phyloP scores from a whole-genome alignment of 1,140 invertebrate species.

The Nebria ingens region DNA sequence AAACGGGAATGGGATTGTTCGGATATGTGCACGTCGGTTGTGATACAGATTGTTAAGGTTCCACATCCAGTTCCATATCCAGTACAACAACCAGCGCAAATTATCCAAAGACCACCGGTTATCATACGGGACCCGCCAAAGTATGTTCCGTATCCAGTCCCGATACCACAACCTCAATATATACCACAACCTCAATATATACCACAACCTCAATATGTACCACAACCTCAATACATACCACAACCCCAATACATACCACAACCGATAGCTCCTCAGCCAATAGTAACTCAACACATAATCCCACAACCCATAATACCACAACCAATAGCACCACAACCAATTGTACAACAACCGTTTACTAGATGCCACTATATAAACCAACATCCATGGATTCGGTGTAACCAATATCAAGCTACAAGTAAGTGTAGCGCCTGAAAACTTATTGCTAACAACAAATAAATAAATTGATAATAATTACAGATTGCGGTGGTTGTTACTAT shows the following conservation, averaged over 20 bases:
- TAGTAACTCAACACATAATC: neutral
- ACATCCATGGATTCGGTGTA: neutral
- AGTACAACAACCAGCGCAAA: neutral
- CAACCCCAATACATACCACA: neutral
- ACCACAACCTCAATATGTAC: neutral
- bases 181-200: neutral
- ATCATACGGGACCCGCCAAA: no score
- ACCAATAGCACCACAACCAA: neutral
- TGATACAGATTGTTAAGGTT: neutral
- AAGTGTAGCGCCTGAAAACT: neutral
- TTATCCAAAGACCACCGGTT: no score
- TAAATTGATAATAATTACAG: neutral
- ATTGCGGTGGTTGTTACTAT: neutral
- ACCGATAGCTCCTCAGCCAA: neutral
- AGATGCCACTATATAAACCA: neutral
- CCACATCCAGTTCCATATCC: neutral
- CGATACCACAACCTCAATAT: neutral
- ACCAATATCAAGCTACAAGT: neutral
- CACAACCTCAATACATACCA: neutral
- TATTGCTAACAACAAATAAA: neutral
- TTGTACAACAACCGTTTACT: neutral
- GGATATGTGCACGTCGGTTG: neutral
- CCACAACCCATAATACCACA: neutral
- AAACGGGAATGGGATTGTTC: constrained; percentile 1
- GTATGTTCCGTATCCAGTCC: neutral